Percentiles rank a stretch among this genome's conserved stretches.
Evolutionary conservation across 23 tunicate genomes (phyloP).

Genomic region (Ascidia mentula): DNA sequence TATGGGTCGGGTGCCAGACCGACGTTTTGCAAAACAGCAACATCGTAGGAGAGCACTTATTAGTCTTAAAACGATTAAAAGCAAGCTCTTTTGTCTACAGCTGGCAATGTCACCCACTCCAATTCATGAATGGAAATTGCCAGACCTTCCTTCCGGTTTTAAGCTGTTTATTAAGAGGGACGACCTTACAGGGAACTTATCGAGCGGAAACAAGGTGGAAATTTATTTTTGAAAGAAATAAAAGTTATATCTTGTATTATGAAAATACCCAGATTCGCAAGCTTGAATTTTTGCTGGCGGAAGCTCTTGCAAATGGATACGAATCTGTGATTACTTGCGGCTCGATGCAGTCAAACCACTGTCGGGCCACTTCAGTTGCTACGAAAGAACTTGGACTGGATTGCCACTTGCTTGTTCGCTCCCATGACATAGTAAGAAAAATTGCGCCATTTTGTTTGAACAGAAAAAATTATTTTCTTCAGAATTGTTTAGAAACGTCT

Average conservation of each 20-base stretch:
- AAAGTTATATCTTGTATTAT: too few species aligned
- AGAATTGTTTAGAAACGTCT: too few species aligned
- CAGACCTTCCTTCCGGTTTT: conserved; percentile 11
- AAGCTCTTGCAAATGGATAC: conserved; percentile 63
- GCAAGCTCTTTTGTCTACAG: conserved; percentile 27
- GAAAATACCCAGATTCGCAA: conserved; percentile 75
- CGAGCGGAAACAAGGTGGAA: conserved; percentile 44
- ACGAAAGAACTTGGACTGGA: conserved; percentile 85
- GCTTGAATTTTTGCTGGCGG: conserved; percentile 85
- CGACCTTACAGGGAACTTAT: conserved; percentile 43
- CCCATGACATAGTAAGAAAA: conserved; percentile 32
- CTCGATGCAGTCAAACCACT: conserved; percentile 79
- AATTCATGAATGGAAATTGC: conserved; percentile 36
- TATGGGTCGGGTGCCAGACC: too few species aligned
- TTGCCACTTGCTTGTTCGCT: conserved; percentile 63
- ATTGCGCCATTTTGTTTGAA: too few species aligned
- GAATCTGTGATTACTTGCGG: conserved; percentile 81
- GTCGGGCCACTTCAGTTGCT: conserved; percentile 87
- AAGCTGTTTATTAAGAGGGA: conserved; percentile 43
- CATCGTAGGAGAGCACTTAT: too few species aligned
- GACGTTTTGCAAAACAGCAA: too few species aligned
- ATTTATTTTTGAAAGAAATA: too few species aligned
- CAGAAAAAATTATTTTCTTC: too few species aligned
- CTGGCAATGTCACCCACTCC: conserved; percentile 53
- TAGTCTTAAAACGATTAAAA: too few species aligned